Conservation (phyloP, 1,140 invertebrate species). For the Drosophila ananassae region DNA sequence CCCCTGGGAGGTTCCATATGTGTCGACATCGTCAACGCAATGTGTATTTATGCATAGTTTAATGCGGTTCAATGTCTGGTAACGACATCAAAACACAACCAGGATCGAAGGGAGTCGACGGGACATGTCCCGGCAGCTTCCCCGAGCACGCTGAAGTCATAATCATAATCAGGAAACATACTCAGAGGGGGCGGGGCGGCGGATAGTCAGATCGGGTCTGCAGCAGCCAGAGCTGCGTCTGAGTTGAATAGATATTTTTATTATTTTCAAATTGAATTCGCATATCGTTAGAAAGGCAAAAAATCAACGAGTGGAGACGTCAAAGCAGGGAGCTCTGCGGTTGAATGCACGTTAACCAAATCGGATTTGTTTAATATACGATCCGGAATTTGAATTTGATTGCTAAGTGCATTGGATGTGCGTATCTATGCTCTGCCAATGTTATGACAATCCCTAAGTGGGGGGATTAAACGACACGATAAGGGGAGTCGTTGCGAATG, state of each 20-base stretch:
- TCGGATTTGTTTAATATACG: slow-evolving; percentile 72
- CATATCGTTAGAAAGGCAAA: slow-evolving; percentile 58
- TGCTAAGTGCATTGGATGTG: slow-evolving; percentile 37
- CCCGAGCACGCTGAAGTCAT: slow-evolving; percentile 54
- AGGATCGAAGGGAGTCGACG: slow-evolving; percentile 37
- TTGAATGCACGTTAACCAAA: slow-evolving; percentile 60
- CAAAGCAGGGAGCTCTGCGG: slow-evolving; percentile 4
- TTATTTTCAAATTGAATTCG: slow-evolving; percentile 80
- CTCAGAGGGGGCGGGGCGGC: slow-evolving; percentile 26
- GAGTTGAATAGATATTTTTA: slow-evolving; percentile 71
- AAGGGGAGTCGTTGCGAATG: neutral
- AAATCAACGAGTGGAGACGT: slow-evolving; percentile 13
- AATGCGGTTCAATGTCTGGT: slow-evolving; percentile 81
- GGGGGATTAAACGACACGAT: slow-evolving; percentile 28
- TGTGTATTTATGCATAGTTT: slow-evolving; percentile 82
- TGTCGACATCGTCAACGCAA: slow-evolving; percentile 64
- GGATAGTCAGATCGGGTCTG: too few species aligned
- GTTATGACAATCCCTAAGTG: slow-evolving; percentile 42
- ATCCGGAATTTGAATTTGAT: slow-evolving; percentile 72
- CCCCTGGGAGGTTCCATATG: slow-evolving; percentile 54
- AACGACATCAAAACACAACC: slow-evolving; percentile 78
- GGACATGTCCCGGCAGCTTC: neutral
- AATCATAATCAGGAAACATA: slow-evolving; percentile 76
- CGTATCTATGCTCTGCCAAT: slow-evolving; percentile 22
- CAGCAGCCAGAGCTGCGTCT: slow-evolving; percentile 10